Percentiles rank a stretch among this genome's conserved stretches.
phyloP scores from a whole-genome alignment of 2,113 vertebrate genomes.

The Pleuronectes platessa region DNA sequence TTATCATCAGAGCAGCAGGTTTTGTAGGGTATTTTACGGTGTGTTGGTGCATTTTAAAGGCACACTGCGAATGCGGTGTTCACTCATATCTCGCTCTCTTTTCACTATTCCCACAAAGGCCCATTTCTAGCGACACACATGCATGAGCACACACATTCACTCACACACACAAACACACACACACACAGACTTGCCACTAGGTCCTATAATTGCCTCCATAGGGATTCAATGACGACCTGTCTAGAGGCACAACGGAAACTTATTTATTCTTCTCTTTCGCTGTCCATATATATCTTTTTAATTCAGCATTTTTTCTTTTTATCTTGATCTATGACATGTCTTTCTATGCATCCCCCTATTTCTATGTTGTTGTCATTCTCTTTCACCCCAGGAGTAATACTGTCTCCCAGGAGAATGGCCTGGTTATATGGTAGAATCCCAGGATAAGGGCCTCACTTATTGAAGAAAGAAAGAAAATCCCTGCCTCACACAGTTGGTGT shows the following conservation, averaged over 20 bases:
- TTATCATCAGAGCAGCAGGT: constrained; percentile 32
- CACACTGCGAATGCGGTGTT: neutral
- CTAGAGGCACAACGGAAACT: constrained; percentile 56
- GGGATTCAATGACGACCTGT: constrained; percentile 69
- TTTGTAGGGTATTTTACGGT: constrained; percentile 12
- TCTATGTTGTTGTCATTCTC: constrained; percentile 24
- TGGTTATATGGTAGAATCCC: constrained; percentile 38
- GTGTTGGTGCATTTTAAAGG: constrained; percentile 36
- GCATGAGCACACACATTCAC: constrained; percentile 6
- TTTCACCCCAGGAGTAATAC: constrained; percentile 36
- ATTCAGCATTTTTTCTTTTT: constrained; percentile 52
- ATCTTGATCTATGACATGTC: constrained; percentile 36
- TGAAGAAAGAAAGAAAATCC: constrained; percentile 11
- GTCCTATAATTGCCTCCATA: constrained; percentile 77
- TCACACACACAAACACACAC: constrained; percentile 7
- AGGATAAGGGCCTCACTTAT: constrained; percentile 42
- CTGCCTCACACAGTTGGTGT: neutral
- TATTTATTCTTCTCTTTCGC: constrained; percentile 51
- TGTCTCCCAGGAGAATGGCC: constrained; percentile 34
- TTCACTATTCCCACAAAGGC: constrained; percentile 33
- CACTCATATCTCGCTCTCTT: constrained; percentile 15
- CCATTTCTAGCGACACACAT: constrained; percentile 34
- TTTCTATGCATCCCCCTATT: constrained; percentile 3
- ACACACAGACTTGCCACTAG: constrained; percentile 38
- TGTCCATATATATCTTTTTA: constrained; percentile 42